Conservation (phyloP, 2,888 invertebrate species). For the Oeneis ivallda region DNA sequence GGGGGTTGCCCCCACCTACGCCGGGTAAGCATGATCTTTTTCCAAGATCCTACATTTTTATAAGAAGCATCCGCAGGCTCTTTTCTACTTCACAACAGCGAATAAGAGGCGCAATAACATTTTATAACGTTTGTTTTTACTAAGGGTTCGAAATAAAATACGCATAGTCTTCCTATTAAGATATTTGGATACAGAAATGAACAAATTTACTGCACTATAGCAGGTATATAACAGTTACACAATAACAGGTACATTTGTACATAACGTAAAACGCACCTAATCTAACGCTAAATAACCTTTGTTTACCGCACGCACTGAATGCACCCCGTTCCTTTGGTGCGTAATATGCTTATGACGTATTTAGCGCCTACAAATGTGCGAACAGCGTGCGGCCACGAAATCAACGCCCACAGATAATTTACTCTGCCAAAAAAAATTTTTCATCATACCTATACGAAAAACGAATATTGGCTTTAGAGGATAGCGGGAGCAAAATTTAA, state of each 20-base stretch:
- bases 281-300: too few species aligned
- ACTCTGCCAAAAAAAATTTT: too few species aligned
- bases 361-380: background rate
- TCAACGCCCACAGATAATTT: too few species aligned
- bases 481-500: too few species aligned
- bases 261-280: too few species aligned
- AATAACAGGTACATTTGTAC: too few species aligned
- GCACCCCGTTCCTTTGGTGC: background rate
- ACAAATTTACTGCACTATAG: too few species aligned
- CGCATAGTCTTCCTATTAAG: background rate
- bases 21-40: conserved; percentile 76
- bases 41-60: conserved; percentile 80
- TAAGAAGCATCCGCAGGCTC: conserved; percentile 65
- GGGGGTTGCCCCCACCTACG: conserved; percentile 63
- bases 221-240: too few species aligned
- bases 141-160: conserved; percentile 22
- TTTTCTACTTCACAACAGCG: conserved; percentile 29
- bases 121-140: conserved; percentile 34
- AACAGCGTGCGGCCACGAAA: too few species aligned
- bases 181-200: conserved; percentile 15
- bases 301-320: background rate
- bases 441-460: too few species aligned
- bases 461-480: too few species aligned
- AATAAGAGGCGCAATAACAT: conserved; percentile 33
- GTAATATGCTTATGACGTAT: background rate